Base-by-base conservation (phyloP, 2,797 vertebrate genomes). In the Sylvilagus floridanus region DNA sequence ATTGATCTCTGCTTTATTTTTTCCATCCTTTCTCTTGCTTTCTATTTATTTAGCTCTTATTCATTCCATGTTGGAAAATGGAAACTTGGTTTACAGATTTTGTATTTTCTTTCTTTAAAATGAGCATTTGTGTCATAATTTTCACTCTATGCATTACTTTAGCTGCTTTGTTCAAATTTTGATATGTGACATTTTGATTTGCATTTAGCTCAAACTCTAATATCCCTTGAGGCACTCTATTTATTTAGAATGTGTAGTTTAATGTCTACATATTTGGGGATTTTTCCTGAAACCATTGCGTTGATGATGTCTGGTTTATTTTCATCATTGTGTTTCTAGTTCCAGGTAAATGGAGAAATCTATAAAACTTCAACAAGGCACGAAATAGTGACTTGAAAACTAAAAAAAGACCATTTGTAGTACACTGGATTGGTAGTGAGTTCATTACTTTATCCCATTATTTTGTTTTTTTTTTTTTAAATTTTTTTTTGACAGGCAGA, bases 131-230 rank as follows among this genome's bases (percentile, higher is more conserved):
- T 57, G 57, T 7, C 19, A 68, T 37, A 84, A 35, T 57, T 78
- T 84, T 84, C 68, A 35, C 1, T 71, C 5, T 66, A 62, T 37
- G 12, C 13, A 77, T 6, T 47, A n/a, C 17, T 47, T 78, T 54
- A 91, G 30, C 17, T 90, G 50, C 32, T 71, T 81, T 93, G 5
- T 19, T 87, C 47, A 85, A n/a, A 81, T 84, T 81, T 95, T 77
- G 47, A 32, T 24, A 14, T 57, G 65, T n/a, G 42, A 13, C 52
- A 68, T 68, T 50, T 90, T 93, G 35, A 35, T 37, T 87, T 90
- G 71, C 5, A 42, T 78, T 66, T 84, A 79, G 50, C 47, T 84
- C 35, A 91, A 90, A 50, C 10, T 54, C 65, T 88, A 69, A 63
- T 57, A n/a, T 84, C 69, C 21, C 21, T 68, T 57, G 62, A 91